Evolutionary conservation across 2,888 invertebrate species (phyloP).

Genomic region (Phyllotreta cruciferae): DNA sequence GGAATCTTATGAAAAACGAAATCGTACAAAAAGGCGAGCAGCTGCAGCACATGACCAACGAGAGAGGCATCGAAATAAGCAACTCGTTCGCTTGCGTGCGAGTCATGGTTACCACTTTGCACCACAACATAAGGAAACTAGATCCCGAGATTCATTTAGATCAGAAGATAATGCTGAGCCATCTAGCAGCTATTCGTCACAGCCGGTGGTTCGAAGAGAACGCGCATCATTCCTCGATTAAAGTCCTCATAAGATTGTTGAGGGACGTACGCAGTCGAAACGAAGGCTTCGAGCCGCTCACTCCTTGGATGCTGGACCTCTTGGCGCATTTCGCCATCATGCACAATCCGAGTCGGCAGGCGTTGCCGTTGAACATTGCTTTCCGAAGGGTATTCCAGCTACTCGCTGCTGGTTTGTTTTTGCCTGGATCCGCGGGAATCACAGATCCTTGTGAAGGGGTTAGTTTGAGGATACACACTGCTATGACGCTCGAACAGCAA

Average conservation of each 20-base stretch:
- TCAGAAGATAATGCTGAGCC: slow-evolving; percentile 81
- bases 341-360: slow-evolving; percentile 94
- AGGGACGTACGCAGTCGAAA: slow-evolving; percentile 90
- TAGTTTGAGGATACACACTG: slow-evolving; percentile 87
- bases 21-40: slow-evolving; percentile 68
- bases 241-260: slow-evolving; percentile 89
- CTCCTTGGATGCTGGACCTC: slow-evolving; percentile 96
- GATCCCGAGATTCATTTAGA: slow-evolving; percentile 86
- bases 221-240: slow-evolving; percentile 95
- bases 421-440: slow-evolving; percentile 92
- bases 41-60: slow-evolving; percentile 66
- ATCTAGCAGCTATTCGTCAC: slow-evolving; percentile 93
- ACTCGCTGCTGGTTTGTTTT: slow-evolving; percentile 90
- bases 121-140: slow-evolving; percentile 90
- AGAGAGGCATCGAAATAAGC: slow-evolving; percentile 88
- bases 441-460: slow-evolving; percentile 95
- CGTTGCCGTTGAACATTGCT: slow-evolving; percentile 89
- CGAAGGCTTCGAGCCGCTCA: slow-evolving; percentile 87
- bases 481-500: slow-evolving; percentile 89
- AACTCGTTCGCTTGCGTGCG: slow-evolving; percentile 86
- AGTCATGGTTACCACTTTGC: slow-evolving; percentile 91
- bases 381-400: slow-evolving; percentile 86
- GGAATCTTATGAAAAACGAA: slow-evolving; percentile 71
- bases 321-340: slow-evolving; percentile 95
- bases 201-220: slow-evolving; percentile 99